Base-by-base conservation (phyloP, 2,888 invertebrate species). In the Synergus itoensis region DNA sequence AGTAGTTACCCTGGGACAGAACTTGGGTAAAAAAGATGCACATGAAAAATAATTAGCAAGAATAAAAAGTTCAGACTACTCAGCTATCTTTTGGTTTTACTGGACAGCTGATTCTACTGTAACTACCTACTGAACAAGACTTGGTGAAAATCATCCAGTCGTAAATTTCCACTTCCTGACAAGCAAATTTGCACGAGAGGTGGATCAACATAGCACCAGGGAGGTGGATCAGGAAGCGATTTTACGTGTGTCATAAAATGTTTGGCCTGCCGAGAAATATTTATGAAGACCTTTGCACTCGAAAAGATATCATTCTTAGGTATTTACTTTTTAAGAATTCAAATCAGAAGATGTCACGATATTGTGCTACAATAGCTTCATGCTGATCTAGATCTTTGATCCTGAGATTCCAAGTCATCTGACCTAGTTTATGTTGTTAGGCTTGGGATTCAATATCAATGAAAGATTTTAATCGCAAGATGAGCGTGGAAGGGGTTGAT, bases 121-220 rank as follows among this genome's bases (percentile, higher is more conserved):
- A 57, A 48, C 36, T 48, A 73, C 73, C 73, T 73, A 16, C 16
- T 57, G 40, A 73, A 36, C 36, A 73, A 53, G 36, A 53, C 53
- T 73, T 73, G 9, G 4, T 36, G 53, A 73, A 73, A 73, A 73
- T 73, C 48, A 53, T 73, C 73, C n/a, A 57, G 73, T 57, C 73
- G 73, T 73, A 73, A 73, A 73, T 73, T 73, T 73, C 73, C 73
- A 53, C 36, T 73, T 73, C 73, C 73, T 73, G 73, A 73, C 73
- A 73, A 36, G 73, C 48, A 73, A 73, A 73, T 73, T 57, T 53
- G 53, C 40, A 12, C n/a, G 18, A 73, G 45, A 69, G 48, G 69
- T 48, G 48, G 48, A 45, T 69, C 67, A 69, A n/a, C 67, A 69
- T 21, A 48, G 28, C 28, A 16, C 28, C 28, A 45, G 28, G 48